These are phyloP conservation scores for Plestiodon gilberti DNA, from an alignment of 2,113 vertebrate genomes.

Conservation along the genomic window DNA sequence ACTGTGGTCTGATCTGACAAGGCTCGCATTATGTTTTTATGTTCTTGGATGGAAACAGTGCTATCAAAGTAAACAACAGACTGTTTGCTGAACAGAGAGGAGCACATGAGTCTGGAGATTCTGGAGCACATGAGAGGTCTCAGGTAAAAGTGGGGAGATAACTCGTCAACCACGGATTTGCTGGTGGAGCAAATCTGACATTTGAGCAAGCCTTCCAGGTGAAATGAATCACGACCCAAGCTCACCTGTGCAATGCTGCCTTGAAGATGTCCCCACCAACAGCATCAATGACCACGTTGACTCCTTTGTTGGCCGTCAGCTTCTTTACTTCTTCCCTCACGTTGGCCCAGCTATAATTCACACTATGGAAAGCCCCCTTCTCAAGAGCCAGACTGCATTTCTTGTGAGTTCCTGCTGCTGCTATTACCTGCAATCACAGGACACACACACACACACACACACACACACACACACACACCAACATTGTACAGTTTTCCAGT, in stretches of 20 bases:
- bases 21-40: background rate
- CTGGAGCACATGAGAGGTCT: background rate
- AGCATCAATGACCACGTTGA: conserved; percentile 22
- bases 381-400: conserved; percentile 44
- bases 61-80: background rate
- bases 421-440: conserved; percentile 41
- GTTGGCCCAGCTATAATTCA: conserved; percentile 42
- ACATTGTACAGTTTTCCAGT: background rate
- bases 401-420: conserved; percentile 46
- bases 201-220: background rate
- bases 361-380: background rate
- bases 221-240: background rate
- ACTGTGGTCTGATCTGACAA: no score
- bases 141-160: background rate
- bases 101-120: no score
- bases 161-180: background rate
- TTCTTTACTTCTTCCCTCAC: conserved; percentile 56
- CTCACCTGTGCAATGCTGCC: conserved; percentile 47
- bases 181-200: background rate
- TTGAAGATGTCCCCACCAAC: conserved; percentile 56
- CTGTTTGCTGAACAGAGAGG: background rate
- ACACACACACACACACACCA: background rate
- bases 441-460: background rate
- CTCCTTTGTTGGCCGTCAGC: conserved; percentile 36
- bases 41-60: background rate